phyloP scores from a whole-genome alignment of 2,113 vertebrate genomes.

The Corythoichthys haematopterus region DNA sequence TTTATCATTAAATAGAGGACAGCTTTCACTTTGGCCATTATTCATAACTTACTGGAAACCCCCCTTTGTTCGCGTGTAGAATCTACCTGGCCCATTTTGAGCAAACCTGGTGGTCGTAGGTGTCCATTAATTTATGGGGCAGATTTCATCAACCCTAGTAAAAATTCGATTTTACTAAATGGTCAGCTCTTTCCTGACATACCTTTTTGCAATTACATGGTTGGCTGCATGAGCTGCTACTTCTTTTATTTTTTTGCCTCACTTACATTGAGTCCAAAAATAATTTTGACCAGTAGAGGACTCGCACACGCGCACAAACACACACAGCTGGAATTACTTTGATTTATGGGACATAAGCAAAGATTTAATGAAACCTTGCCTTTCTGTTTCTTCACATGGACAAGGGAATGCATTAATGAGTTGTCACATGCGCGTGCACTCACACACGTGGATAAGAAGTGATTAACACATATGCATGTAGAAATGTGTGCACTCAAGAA shows the following conservation, averaged over 20 bases:
- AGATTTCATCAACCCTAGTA: background rate
- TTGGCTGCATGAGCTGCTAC: background rate
- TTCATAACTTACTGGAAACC: background rate
- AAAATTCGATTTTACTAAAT: background rate
- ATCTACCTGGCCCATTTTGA: background rate
- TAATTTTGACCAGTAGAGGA: background rate
- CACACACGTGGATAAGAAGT: background rate
- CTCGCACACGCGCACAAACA: constrained; percentile 16
- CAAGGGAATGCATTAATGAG: constrained; percentile 46
- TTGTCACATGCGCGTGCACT: constrained; percentile 12
- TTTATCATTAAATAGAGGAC: background rate
- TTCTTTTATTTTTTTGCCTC: background rate
- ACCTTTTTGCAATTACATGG: background rate
- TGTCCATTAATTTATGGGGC: background rate
- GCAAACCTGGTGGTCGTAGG: background rate
- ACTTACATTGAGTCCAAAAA: background rate
- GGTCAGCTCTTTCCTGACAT: background rate
- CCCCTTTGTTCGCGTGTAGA: background rate
- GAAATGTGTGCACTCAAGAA: background rate
- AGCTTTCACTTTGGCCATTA: background rate
- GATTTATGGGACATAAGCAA: constrained; percentile 65
- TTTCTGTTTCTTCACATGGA: constrained; percentile 52
- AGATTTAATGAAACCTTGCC: constrained; percentile 66
- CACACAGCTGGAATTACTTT: constrained; percentile 36
- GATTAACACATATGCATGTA: constrained; percentile 6